Percentiles rank a stretch among this genome's conserved stretches.
Evolutionary conservation across 1,140 invertebrate genomes (phyloP).

Genomic region (Plutomurus gul): DNA sequence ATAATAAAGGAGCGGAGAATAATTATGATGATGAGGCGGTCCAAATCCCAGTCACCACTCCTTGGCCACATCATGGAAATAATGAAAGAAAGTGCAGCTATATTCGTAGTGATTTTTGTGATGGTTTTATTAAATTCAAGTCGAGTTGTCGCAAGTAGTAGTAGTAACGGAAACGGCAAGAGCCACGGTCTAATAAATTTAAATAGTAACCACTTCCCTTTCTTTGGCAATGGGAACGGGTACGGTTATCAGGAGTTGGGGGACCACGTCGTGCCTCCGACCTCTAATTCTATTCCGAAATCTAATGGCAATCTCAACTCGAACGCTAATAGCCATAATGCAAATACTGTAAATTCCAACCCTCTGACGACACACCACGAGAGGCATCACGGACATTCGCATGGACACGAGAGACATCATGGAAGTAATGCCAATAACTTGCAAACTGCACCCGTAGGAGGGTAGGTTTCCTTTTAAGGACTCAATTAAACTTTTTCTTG

Average conservation of each 20-base stretch:
- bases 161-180: neutral
- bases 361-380: neutral
- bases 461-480: conserved; percentile 37
- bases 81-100: neutral
- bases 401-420: neutral
- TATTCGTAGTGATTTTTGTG: conserved; percentile 19
- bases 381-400: conserved; percentile 4
- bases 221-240: neutral
- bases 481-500: conserved; percentile 15
- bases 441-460: conserved; percentile 47
- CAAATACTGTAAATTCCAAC: conserved; percentile 9
- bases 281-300: neutral
- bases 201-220: neutral
- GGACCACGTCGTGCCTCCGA: conserved; percentile 3
- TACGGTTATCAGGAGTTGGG: neutral
- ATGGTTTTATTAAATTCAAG: neutral
- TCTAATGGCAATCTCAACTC: neutral
- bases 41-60: neutral
- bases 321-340: conserved; percentile 3
- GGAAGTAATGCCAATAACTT: conserved; percentile 34
- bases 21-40: neutral
- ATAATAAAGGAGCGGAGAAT: too few species aligned
- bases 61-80: neutral
- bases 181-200: neutral
- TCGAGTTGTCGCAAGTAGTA: conserved; percentile 1